These are phyloP conservation scores for Eupsilia transversa DNA, from an alignment of 2,888 invertebrate species.

Conservation along the genomic window DNA sequence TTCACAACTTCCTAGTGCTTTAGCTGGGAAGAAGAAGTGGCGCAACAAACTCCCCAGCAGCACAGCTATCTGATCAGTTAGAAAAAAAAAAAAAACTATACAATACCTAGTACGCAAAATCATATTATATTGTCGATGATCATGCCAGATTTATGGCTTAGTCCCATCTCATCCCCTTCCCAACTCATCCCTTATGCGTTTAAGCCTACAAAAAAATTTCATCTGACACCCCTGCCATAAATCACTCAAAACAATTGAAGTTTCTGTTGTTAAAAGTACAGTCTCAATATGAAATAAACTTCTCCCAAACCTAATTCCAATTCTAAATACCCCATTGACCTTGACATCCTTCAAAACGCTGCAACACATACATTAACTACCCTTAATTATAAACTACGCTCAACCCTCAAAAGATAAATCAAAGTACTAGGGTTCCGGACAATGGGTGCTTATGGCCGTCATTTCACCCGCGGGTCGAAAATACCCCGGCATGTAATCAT, in stretches of 20 bases:
- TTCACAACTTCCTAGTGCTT: no score
- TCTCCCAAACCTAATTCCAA: not conserved
- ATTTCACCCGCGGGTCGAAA: conserved; percentile 45
- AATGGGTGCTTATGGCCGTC: conserved; percentile 50
- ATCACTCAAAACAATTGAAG: no score
- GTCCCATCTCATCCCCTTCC: no score
- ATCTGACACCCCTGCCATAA: no score
- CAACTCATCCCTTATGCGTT: no score
- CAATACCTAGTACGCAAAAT: no score
- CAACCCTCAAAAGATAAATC: conserved; percentile 58
- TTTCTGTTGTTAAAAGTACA: no score
- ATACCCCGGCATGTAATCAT: conserved; percentile 31
- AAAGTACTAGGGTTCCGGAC: conserved; percentile 45
- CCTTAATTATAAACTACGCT: conserved; percentile 46
- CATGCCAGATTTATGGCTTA: not conserved
- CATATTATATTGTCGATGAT: not conserved
- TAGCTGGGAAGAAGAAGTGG: no score
- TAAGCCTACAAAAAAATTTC: no score
- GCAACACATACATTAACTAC: conserved; percentile 1
- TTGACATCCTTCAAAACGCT: conserved; percentile 12
- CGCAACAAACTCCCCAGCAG: no score
- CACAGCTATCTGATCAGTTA: no score
- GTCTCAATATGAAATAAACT: not conserved
- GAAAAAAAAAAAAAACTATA: no score
- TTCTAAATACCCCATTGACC: not conserved